Conservation (phyloP, 2,113 vertebrate genomes). For the Meleagris gallopavo region DNA sequence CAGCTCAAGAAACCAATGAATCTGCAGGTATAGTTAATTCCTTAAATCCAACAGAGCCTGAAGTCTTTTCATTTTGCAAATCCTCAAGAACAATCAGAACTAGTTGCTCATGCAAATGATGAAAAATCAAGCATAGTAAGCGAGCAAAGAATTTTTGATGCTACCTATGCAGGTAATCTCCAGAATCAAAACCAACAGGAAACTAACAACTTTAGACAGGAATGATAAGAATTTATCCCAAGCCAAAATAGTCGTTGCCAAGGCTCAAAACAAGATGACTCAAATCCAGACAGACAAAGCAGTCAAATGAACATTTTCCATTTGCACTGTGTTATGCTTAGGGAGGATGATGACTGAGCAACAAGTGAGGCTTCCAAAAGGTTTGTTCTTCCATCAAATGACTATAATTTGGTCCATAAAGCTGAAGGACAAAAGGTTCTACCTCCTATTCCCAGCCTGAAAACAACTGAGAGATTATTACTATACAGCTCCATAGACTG, state of each 20-base stretch:
- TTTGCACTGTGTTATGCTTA: background rate
- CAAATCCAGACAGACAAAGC: background rate
- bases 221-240: background rate
- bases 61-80: background rate
- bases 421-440: background rate
- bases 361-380: constrained; percentile 4
- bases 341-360: background rate
- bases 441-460: background rate
- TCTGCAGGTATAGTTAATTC: background rate
- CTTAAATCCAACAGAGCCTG: background rate
- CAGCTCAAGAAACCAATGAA: background rate
- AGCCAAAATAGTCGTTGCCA: accelerated
- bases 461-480: background rate
- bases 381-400: background rate
- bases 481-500: background rate
- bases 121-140: background rate
- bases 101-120: background rate
- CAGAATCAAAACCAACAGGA: background rate
- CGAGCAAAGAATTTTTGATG: background rate
- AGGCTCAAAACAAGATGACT: background rate
- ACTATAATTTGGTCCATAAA: background rate
- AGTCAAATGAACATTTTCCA: background rate
- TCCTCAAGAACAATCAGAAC: background rate
- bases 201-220: background rate
- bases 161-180: background rate